Conservation (phyloP, 2,888 invertebrate genomes). For the Chaetogeoica ovagalla region DNA sequence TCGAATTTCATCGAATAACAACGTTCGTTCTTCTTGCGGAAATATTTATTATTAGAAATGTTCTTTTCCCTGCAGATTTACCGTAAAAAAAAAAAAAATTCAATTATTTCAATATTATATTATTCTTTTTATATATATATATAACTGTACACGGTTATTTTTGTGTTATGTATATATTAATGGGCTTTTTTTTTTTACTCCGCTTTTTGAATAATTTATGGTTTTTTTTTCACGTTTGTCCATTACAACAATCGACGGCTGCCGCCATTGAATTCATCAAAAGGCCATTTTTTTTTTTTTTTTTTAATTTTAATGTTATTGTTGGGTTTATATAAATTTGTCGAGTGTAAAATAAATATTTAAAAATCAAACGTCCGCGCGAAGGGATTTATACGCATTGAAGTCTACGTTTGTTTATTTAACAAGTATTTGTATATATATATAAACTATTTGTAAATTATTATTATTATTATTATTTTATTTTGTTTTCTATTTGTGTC, state of each 20-base stretch:
- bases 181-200: not conserved
- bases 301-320: no score
- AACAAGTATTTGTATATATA: not conserved
- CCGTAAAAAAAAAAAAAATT: no score
- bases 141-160: not conserved
- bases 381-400: not conserved
- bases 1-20: not conserved
- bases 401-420: not conserved
- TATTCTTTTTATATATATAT: not conserved
- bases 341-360: not conserved
- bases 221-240: not conserved
- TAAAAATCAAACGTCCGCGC: not conserved
- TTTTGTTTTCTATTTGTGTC: no score
- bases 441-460: not conserved
- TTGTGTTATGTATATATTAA: not conserved
- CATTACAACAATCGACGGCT: not conserved
- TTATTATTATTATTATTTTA: no score
- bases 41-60: constrained; percentile 23
- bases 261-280: not conserved
- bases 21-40: not conserved
- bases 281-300: not conserved
- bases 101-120: not conserved
- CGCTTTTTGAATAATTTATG: not conserved
- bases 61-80: not conserved
- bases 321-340: not conserved